Base-by-base conservation (phyloP, 2,888 invertebrate species). In the Molanna angustata region DNA sequence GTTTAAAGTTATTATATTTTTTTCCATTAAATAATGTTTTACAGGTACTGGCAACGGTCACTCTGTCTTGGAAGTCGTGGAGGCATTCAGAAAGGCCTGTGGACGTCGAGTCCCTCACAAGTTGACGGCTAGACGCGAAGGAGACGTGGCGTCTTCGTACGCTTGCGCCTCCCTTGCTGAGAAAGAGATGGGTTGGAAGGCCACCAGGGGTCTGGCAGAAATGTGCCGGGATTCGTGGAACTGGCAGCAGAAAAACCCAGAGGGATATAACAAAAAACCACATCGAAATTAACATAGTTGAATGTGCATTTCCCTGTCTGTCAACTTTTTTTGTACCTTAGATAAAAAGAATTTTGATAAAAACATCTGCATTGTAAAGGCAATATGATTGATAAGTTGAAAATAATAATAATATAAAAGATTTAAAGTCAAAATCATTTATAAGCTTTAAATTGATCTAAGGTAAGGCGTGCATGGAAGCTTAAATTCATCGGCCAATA, bases 151-250 rank as follows among this genome's bases (percentile, higher is more conserved):
- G 1, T 75, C 83, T 0, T 87, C 88, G 68, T 95, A 90, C 67
- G 91, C 94, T 0, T 90, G 94, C 71, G 85, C 90, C 20, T 74
- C 78, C 20, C 71, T 90, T 54, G 90, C 95, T 1, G 79, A 81
- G 50, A 74, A 80, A 54, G 84, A 93, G 63, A 74, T 97, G 1
- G 80, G 82, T n/a, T 96, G 96, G 95, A 78, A 80, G 19, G 88
- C 94, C 14, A 79, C 78, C n/a, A 81, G 81, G 65, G 80, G 81
- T 54, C 73, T 95, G 3, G 73, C 82, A 9, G 88, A 90, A 60
- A 94, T 94, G 93, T 94, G 94, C 67, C 70, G 67, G 7, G 93
- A 94, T 66, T 82, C 90, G 0, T 94, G 94, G 94, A 80, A 80
- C 47, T 94, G 94, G 94, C 94, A 94, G 69, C 82, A 83, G 45